Evolutionary conservation across 1,140 invertebrate species (phyloP), one percentile per base, ranked within the genome.

Genomic region (Atta colombica): DNA sequence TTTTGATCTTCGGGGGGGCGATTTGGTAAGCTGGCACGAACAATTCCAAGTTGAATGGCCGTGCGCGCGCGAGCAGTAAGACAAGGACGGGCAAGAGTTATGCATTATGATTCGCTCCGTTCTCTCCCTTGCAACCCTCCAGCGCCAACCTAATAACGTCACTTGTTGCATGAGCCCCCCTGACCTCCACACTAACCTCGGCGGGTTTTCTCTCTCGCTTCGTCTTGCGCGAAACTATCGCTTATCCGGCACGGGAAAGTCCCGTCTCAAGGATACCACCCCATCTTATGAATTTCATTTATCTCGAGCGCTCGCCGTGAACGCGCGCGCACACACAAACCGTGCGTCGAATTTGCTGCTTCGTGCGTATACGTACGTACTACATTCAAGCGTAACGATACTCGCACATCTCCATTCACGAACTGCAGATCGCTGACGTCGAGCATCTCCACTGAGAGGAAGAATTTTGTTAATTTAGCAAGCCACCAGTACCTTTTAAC

Each of bases 21-120:
- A 71, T 74, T 51, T 69, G 28, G 18, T 75, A 84, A 75, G 39
- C 80, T 63, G 69, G 74, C 58, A 55, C 68, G 31, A 75, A 63
- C 60, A 91, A 82, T 75, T 72, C 51, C 66, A 21, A 89, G 88
- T 88, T 89, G 87, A 89, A 87, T 82, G 65, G 78, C 63, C 60
- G 66, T n/a, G 85, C 58, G 60, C 16, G 80, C 69, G 60, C 16
- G 78, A 88, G 84, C 89, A 75, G 91, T 87, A 92, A 94, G 93
- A 94, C 92, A 94, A 94, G 93, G 92, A 93, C 92, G 88, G 90
- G 89, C 92, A 93, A 92, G 94, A 94, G 94, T 94, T 94, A 94
- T 94, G 93, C 92, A 94, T 94, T 94, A 94, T 94, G 93, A 94
- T 94, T 94, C 92, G 91, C 91, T 75, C 72, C 85, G 88, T 92